Evolutionary conservation across 92 coral and sea anemone species (phyloP), one percentile per base, ranked within the genome.

Genomic region (Phymanthus crucifer): DNA sequence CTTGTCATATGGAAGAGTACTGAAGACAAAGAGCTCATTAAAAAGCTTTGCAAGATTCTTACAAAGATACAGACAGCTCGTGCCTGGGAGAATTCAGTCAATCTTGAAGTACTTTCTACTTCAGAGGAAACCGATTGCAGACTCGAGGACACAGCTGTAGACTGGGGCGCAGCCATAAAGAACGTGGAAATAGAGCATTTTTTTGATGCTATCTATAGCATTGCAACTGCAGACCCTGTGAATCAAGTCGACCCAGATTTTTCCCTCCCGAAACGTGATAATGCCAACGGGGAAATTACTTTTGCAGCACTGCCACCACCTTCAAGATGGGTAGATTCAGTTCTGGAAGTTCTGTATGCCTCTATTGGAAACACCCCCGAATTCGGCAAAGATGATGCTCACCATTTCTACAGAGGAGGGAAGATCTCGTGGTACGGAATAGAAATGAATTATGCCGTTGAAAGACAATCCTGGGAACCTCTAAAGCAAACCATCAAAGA

Each of bases 341-440:
- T 83, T 8, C 75, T 90, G 38, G 80, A 70, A 7, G 91, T 87
- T 1, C 84, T 90, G 32, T 90, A 83, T 61, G 48, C 70, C 4
- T 75, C 91, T 6, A 73, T 64, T 12, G 94, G 94, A 34, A 81
- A 64, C 1, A 77, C 32, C 6, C 94, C 94, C 14, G 79, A 87
- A 57, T 58, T 24, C 38, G 94, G 85, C 3, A 70, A 77, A 1
- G 84, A 80, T 2, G 94, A 90, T 80, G 94, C 91, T 0, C 37
- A 40, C 33, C 87, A 90, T 66, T 90, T 90, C 72, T 90, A 83
- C 40, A 83, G 94, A 23, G 94, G 94, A 13, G 94, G 94, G 1
- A 61, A 76, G 37, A 87, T 90, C 45, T 90, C 94, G 0, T 90
- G 94, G 94, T 90, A 90, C 56, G 94, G 89, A 0, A 47, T 87